Conservation (phyloP, 2,113 vertebrate species). For the Petromus typicus region DNA sequence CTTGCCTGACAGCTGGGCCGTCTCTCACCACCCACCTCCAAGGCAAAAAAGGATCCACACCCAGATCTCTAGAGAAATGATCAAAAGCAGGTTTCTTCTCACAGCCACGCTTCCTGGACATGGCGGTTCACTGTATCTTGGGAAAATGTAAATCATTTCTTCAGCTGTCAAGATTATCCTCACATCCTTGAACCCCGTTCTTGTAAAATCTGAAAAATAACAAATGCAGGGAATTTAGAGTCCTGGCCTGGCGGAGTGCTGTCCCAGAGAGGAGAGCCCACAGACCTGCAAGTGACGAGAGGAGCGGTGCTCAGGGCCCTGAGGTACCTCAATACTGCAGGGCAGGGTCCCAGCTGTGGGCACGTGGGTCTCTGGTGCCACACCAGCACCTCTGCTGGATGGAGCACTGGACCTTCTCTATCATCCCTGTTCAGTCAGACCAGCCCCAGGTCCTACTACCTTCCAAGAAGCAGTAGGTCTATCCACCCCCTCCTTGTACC, state of each 20-base stretch:
- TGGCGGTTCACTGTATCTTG: slow-evolving; percentile 89
- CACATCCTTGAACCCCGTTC: slow-evolving; percentile 98
- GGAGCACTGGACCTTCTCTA: not conserved
- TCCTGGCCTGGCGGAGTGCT: accelerated
- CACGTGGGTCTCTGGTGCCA: not conserved
- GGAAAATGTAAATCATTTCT: slow-evolving; percentile 78
- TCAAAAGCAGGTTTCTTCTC: slow-evolving; percentile 88
- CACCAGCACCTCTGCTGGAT: not conserved
- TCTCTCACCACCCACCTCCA: slow-evolving; percentile 79
- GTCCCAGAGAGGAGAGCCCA: not conserved
- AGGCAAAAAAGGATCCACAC: slow-evolving; percentile 85
- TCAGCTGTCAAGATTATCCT: slow-evolving; percentile 86
- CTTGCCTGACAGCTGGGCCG: slow-evolving; percentile 70
- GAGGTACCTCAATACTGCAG: no score
- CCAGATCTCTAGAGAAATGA: slow-evolving; percentile 84
- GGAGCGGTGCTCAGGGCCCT: not conserved
- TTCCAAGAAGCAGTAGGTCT: not conserved
- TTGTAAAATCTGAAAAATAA: slow-evolving; percentile 95
- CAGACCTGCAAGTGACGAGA: not conserved
- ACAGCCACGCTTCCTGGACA: slow-evolving; percentile 86
- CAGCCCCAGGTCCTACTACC: not conserved
- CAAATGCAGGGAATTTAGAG: slow-evolving; percentile 21
- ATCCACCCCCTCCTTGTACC: not conserved
- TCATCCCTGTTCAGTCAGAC: not conserved
- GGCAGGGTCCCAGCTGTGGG: not conserved